phyloP scores from a whole-genome alignment of 1,140 invertebrate species.

The Radopholus similis region DNA sequence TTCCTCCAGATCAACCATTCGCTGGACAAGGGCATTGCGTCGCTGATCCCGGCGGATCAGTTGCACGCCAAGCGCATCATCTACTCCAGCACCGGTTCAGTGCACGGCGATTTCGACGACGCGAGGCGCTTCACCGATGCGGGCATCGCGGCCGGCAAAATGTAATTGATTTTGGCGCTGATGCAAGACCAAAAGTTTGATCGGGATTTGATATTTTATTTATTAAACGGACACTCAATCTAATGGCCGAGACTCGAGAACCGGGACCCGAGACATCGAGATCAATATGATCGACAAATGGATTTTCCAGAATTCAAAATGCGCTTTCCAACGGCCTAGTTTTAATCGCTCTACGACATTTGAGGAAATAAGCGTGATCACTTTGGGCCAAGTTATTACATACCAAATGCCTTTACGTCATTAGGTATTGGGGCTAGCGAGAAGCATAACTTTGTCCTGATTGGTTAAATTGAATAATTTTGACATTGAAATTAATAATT shows the following conservation, averaged over 20 bases:
- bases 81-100: conserved; percentile 32
- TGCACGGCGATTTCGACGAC: conserved; percentile 40
- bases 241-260: too few species aligned
- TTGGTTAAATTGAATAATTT: too few species aligned
- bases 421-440: background rate
- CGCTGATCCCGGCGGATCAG: conserved; percentile 16
- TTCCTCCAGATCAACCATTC: conserved; percentile 13
- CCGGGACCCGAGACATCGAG: too few species aligned
- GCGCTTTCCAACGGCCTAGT: too few species aligned
- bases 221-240: background rate
- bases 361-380: too few species aligned
- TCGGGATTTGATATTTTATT: background rate
- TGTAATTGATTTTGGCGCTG: conserved; percentile 3
- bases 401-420: too few species aligned
- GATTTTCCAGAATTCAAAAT: too few species aligned
- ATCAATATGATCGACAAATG: too few species aligned
- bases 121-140: conserved; percentile 31
- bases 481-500: background rate
- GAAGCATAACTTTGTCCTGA: too few species aligned
- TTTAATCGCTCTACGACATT: too few species aligned
- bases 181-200: background rate
- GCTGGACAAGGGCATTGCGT: conserved; percentile 23
- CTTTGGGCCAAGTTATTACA: too few species aligned
- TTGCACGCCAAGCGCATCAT: conserved; percentile 32
- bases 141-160: conserved; percentile 15